Base-by-base conservation (phyloP, 1,140 invertebrate species). In the Megalopta genalis region DNA sequence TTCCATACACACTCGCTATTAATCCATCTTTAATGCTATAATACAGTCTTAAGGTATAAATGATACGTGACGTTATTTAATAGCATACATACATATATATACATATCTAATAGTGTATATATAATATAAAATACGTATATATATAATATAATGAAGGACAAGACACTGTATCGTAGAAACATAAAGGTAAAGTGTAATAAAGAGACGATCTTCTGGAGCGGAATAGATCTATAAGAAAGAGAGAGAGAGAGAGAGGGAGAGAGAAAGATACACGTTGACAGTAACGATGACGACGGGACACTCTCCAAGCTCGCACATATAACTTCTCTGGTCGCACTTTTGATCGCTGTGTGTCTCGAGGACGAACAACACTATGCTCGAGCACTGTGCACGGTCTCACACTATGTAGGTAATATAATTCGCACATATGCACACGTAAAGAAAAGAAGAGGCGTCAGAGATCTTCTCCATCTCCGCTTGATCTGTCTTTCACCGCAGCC, bases 381-480 rank as follows among this genome's bases (percentile, higher is more conserved):
- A 88, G 90, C 90, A 93, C 90, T 77, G 89, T 90, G 90, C 91
- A 93, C 91, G 80, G 80, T 84, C 88, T n/a, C n/a, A 90, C 80
- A 46, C 42, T 46, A 12, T 46, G 42, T 73, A 81, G 87, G 89
- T 88, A 90, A 79, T 88, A 86, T n/a, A n/a, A n/a, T 78, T 84
- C 77, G 85, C 88, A 89, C 85, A 87, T 67, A 14, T 14, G 16
- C 77, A 77, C 59, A 65, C 21, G 39, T 66, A 46, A 32, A 32
- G 4, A 32, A 32, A 4, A 32, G 4, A 4, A 32, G 32, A 32
- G 32, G 32, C 32, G 32, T n/a, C 32, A 32, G 32, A 32, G n/a
- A n/a, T n/a, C n/a, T n/a, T 63, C 16, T 37, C 62, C 37, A 57
- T 75, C 57, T 82, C 21, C 21, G 59, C 70, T 72, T 70, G 27